A percentile compares a stretch with the other conserved stretches of the same genome.
These are phyloP conservation scores for Ips nitidus DNA, from an alignment of 1,140 invertebrate species.

Conservation along the genomic window DNA sequence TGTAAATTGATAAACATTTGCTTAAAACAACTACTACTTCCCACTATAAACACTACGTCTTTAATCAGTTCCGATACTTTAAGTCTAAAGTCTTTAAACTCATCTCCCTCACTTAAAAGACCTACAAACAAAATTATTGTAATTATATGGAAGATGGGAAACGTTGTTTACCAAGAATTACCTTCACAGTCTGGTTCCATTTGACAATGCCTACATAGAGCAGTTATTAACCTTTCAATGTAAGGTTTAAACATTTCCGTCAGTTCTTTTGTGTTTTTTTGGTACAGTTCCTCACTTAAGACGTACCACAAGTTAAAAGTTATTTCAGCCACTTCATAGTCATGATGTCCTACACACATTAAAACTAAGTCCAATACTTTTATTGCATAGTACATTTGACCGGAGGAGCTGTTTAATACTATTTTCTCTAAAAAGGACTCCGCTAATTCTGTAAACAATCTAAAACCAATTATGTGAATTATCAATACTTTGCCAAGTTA, in stretches of 20 bases:
- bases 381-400: slow-evolving; percentile 75
- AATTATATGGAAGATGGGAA: not conserved
- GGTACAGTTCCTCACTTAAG: slow-evolving; percentile 91
- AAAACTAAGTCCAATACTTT: slow-evolving; percentile 87
- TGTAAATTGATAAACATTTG: slow-evolving; percentile 84
- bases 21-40: slow-evolving; percentile 86
- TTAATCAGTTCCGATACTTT: slow-evolving; percentile 93
- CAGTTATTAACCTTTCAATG: slow-evolving; percentile 83
- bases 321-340: slow-evolving; percentile 96
- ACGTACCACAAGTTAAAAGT: slow-evolving; percentile 98
- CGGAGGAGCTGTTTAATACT: slow-evolving; percentile 59
- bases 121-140: slow-evolving; percentile 44
- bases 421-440: slow-evolving; percentile 89
- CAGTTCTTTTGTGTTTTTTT: slow-evolving; percentile 77
- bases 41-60: slow-evolving; percentile 97
- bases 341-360: slow-evolving; percentile 92
- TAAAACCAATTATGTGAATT: slow-evolving; percentile 42
- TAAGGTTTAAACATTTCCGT: slow-evolving; percentile 85
- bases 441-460: slow-evolving; percentile 88
- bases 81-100: slow-evolving; percentile 82
- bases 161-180: slow-evolving; percentile 4
- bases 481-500: not conserved
- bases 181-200: slow-evolving; percentile 88
- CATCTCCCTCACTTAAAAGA: slow-evolving; percentile 85
- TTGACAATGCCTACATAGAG: slow-evolving; percentile 84